Percentiles rank a stretch among this genome's conserved stretches.
phyloP scores from a whole-genome alignment of 2,113 vertebrate species.

The Pardalotus punctatus region DNA sequence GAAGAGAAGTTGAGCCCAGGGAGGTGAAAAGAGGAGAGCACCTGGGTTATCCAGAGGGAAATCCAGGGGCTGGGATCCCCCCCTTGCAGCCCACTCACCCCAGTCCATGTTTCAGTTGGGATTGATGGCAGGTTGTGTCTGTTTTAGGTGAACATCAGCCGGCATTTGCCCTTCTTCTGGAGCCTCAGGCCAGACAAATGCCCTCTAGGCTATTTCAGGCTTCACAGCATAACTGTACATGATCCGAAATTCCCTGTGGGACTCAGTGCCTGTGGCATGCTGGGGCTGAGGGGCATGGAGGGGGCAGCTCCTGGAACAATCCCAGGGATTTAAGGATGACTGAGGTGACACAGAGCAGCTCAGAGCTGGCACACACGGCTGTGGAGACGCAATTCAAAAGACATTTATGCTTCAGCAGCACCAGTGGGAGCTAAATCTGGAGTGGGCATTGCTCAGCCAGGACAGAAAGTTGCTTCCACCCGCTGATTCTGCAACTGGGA shows the following conservation, averaged over 20 bases:
- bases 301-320: not conserved
- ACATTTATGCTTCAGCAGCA: not conserved
- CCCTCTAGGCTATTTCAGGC: not conserved
- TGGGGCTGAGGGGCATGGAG: not conserved
- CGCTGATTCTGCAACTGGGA: not conserved
- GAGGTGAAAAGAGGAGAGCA: not conserved
- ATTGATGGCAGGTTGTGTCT: not conserved
- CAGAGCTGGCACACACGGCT: rapidly evolving
- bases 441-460: not conserved
- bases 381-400: not conserved
- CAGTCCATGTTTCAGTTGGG: rapidly evolving
- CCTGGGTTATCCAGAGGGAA: not conserved
- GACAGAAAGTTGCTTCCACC: not conserved
- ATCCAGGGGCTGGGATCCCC: not conserved
- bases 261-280: rapidly evolving
- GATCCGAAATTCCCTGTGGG: rapidly evolving
- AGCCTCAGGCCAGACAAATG: not conserved
- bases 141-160: not conserved
- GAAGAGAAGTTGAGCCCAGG: not conserved
- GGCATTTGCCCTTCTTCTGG: not conserved
- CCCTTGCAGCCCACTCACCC: rapidly evolving
- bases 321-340: not conserved
- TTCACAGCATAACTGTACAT: not conserved
- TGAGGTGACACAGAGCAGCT: not conserved
- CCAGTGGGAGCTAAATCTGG: not conserved